Conservation (phyloP, 2,797 vertebrate genomes). For the Graptemys geographica region DNA sequence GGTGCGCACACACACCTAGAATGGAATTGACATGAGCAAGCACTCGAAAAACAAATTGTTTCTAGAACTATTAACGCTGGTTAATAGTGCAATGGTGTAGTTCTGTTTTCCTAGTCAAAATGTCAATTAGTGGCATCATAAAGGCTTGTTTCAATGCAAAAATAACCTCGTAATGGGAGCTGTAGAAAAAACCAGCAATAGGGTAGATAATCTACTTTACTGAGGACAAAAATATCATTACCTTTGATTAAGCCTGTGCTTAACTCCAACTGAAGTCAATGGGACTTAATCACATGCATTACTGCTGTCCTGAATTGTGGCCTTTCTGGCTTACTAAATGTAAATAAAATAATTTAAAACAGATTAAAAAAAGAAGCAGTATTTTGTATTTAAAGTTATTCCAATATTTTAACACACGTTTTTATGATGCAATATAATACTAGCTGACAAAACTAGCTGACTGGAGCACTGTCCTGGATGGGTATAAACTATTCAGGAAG, state of each 20-base stretch:
- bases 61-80: not conserved
- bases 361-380: not conserved
- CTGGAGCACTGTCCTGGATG: too few relatives aligned
- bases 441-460: not conserved
- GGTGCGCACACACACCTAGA: too few relatives aligned
- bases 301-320: not conserved
- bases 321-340: not conserved
- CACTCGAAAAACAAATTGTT: not conserved
- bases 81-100: not conserved
- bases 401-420: not conserved
- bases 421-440: not conserved
- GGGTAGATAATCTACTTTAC: not conserved
- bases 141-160: not conserved
- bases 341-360: too few relatives aligned
- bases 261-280: not conserved
- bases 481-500: too few relatives aligned
- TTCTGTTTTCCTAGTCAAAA: not conserved
- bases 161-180: not conserved
- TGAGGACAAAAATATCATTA: not conserved
- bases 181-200: not conserved
- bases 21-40: too few relatives aligned
- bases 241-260: not conserved
- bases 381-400: not conserved
- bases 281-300: not conserved
- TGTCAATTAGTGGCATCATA: not conserved